phyloP scores from a whole-genome alignment of 2,888 invertebrate species.

The Papilio elwesi region DNA sequence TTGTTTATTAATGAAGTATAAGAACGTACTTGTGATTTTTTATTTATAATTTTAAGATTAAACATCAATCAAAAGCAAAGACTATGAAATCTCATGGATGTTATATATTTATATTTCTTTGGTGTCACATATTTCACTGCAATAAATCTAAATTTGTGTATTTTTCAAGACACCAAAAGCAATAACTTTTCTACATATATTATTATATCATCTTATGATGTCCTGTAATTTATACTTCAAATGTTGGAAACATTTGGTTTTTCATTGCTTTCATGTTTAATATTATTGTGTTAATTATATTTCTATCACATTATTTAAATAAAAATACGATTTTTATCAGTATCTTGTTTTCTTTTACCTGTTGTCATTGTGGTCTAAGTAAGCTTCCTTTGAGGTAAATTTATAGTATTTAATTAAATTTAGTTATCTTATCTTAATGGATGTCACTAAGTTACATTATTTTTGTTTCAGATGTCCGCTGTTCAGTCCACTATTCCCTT shows the following conservation, averaged over 20 bases:
- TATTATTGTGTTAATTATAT: slow-evolving; percentile 42
- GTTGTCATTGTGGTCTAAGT: neutral
- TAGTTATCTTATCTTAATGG: neutral
- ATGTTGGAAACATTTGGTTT: slow-evolving; percentile 13
- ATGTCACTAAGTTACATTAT: neutral
- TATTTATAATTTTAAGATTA: slow-evolving; percentile 35
- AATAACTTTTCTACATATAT: too few species aligned
- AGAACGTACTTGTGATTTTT: slow-evolving; percentile 43
- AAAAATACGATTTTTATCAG: slow-evolving; percentile 24
- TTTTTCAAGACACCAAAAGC: slow-evolving; percentile 10
- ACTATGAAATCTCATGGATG: slow-evolving; percentile 22
- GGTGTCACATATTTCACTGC: neutral
- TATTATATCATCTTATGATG: too few species aligned
- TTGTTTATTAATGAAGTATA: slow-evolving; percentile 15
- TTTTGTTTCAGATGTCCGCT: slow-evolving; percentile 69
- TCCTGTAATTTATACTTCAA: slow-evolving; percentile 25
- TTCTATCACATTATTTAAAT: slow-evolving; percentile 30
- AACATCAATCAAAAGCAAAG: slow-evolving; percentile 17
- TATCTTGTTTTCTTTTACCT: slow-evolving; percentile 25
- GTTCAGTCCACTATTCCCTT: slow-evolving; percentile 80
- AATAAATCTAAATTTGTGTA: neutral
- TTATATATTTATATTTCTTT: slow-evolving; percentile 7
- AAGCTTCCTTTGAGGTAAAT: neutral
- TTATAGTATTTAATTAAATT: neutral
- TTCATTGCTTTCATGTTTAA: slow-evolving; percentile 30